Conservation (phyloP, 2,797 vertebrate species). For the Triplophysa bombifrons region DNA sequence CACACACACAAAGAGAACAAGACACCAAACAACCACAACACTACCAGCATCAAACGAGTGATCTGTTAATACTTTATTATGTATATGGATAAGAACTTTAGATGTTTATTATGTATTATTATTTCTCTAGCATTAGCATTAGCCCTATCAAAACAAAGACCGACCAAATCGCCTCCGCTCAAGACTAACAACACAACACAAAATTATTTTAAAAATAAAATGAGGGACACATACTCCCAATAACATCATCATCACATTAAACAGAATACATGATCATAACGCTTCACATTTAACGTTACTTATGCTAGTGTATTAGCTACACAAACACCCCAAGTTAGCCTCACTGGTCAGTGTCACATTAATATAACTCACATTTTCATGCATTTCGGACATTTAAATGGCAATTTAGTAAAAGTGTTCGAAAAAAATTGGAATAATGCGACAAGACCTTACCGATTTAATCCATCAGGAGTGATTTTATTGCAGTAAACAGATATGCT, state of each 20-base stretch:
- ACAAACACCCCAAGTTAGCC: slow-evolving; percentile 30
- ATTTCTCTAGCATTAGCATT: slow-evolving; percentile 42
- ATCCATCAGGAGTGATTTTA: slow-evolving; percentile 20
- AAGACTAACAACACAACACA: not conserved
- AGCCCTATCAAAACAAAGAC: slow-evolving; percentile 30
- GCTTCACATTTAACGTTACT: not conserved
- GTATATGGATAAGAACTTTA: not conserved
- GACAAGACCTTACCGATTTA: slow-evolving; percentile 23
- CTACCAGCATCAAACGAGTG: not conserved
- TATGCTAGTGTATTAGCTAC: slow-evolving; percentile 8
- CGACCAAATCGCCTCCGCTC: not conserved
- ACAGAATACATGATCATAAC: not conserved
- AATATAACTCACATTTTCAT: not conserved
- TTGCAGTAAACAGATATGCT: slow-evolving; percentile 32
- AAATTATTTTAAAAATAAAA: not conserved
- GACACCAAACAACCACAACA: not conserved
- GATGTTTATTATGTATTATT: not conserved
- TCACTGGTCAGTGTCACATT: not conserved
- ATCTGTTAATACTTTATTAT: not conserved
- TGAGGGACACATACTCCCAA: not conserved
- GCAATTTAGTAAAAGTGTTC: not conserved
- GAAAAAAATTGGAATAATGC: not conserved
- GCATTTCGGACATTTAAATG: not conserved
- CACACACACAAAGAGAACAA: not conserved
- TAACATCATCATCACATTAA: not conserved